Percentiles rank a stretch among this genome's conserved stretches.
Conservation (phyloP, 1,140 invertebrate species). For the Gryllus bimaculatus region DNA sequence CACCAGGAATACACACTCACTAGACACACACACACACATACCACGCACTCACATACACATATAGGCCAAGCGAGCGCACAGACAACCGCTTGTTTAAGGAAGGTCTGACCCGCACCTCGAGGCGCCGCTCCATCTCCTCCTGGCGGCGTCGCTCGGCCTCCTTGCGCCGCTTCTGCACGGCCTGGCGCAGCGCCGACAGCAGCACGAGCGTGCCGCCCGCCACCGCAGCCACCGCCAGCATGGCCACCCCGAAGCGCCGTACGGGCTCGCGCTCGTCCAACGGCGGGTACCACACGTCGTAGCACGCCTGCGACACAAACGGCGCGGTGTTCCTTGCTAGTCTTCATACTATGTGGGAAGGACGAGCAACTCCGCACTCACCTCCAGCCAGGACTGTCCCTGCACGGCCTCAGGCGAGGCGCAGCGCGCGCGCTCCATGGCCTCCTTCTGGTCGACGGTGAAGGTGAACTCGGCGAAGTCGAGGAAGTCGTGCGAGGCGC, state of each 20-base stretch:
- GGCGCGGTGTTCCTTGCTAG: too few species aligned
- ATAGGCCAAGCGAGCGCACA: too few species aligned
- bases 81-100: not conserved
- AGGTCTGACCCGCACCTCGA: not conserved
- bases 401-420: not conserved
- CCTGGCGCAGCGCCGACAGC: not conserved
- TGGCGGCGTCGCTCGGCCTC: not conserved
- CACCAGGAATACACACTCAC: too few species aligned
- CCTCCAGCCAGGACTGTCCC: not conserved
- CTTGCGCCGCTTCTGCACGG: not conserved
- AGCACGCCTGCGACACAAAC: not conserved
- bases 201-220: not conserved
- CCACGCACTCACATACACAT: too few species aligned
- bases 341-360: too few species aligned
- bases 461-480: not conserved
- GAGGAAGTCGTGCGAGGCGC: not conserved
- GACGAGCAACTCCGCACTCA: too few species aligned
- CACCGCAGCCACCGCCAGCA: not conserved
- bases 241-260: not conserved
- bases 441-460: not conserved
- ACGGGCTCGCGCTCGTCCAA: not conserved
- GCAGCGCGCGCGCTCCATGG: not conserved
- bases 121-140: not conserved
- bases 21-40: too few species aligned
- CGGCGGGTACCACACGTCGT: not conserved